Base-by-base conservation (phyloP, 2,113 vertebrate species). In the Theristicus caerulescens region DNA sequence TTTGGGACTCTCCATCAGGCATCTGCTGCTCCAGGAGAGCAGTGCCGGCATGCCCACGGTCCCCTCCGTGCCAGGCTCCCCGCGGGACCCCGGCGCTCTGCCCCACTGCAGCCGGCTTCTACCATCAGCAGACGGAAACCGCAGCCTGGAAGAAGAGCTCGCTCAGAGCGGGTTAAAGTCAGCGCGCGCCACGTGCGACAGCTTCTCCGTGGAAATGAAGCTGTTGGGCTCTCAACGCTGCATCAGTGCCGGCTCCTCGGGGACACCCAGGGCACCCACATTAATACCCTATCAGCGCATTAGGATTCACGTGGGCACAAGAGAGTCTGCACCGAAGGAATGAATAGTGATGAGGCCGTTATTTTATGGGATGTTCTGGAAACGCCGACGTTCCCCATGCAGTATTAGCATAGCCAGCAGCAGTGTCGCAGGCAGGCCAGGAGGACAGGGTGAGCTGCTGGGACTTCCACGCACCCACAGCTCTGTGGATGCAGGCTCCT, bases 71-170 rank as follows among this genome's bases (percentile, higher is more conserved):
- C 26, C 55, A 26, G 40, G 31, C 12, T 77, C 24, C 42, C 34
- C 1, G 0, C 0, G 2, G 72, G 42, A 40, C 18, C 1, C 3
- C 38, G 36, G 31, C 0, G 3, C n/a, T 61, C 71, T 83, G 66
- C 17, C 42, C 47, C 1, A 1, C 51, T 72, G 40, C 31, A 38
- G 19, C 51, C 8, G 1, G 25, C 16, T 51, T 44, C 52, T 31
- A 3, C 24, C 5, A 2, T 10, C 42, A 21, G 25, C 59, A 61
- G 81, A 40, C 74, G 9, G 59, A 55, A 38, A 57, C 4, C 1
- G 0, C 51, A 59, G 44, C 57, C 24, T 34, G 66, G 38, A 52
- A 55, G n/a, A 61, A 57, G 42, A 27, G 18, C 62, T 81, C 46
- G 27, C 25, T 88, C 40, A 13, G 46, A 32, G 62, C 0, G 0